Percentiles rank a stretch among this genome's conserved stretches.
phyloP scores from a whole-genome alignment of 1,140 invertebrate genomes.

The Eumeta japonica region DNA sequence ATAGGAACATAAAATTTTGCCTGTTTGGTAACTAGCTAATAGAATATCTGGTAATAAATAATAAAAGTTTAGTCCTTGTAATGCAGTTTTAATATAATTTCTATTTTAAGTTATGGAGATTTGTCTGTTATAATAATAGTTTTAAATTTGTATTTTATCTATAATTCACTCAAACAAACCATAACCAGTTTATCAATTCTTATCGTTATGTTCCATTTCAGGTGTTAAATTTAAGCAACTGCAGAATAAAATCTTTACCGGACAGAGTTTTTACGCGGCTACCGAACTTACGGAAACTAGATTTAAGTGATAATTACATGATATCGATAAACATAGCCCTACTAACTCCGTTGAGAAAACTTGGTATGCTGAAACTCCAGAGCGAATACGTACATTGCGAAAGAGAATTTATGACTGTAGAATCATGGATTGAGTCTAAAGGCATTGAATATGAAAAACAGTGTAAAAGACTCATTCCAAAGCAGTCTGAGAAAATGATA shows the following conservation, averaged over 20 bases:
- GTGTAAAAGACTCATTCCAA: conserved; percentile 29
- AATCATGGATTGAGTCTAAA: conserved; percentile 35
- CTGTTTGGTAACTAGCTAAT: too few relatives aligned
- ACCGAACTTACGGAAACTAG: conserved; percentile 51
- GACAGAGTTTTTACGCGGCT: conserved; percentile 42
- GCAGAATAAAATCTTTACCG: conserved; percentile 47
- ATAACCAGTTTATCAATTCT: too few relatives aligned
- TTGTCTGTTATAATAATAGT: too few relatives aligned
- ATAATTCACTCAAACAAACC: too few relatives aligned
- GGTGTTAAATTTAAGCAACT: conserved; percentile 55
- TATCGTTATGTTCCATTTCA: conserved; percentile 37
- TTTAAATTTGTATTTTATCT: too few relatives aligned
- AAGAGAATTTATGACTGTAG: conserved; percentile 32
- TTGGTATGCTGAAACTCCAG: conserved; percentile 41
- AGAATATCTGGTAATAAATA: too few relatives aligned
- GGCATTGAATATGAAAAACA: conserved; percentile 35
- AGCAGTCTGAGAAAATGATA: conserved; percentile 52
- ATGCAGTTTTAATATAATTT: too few relatives aligned
- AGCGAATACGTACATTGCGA: conserved; percentile 52
- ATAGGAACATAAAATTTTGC: too few relatives aligned
- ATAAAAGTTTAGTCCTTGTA: too few relatives aligned
- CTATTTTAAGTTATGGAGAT: too few relatives aligned
- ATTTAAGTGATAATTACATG: conserved; percentile 55
- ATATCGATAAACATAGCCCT: conserved; percentile 39
- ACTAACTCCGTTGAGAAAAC: conserved; percentile 36